Conservation (phyloP, 2,888 invertebrate genomes). For the Nomada ruficornis region DNA sequence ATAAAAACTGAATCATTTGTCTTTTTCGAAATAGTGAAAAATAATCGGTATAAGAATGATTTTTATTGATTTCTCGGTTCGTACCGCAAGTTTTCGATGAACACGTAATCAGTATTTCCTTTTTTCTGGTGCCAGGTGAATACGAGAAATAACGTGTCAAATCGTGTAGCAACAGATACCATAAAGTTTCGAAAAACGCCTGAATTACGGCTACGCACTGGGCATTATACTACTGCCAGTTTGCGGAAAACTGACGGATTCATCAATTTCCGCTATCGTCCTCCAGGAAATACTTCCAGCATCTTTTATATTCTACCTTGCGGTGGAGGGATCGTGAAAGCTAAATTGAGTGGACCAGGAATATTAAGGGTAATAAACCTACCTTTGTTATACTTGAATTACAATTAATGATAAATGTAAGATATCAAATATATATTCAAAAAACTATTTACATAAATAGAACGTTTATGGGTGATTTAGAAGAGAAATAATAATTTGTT, state of each 20-base stretch:
- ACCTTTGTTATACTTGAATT: not conserved
- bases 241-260: slow-evolving; percentile 80
- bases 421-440: not conserved
- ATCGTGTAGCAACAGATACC: slow-evolving; percentile 77
- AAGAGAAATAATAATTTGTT: too few relatives aligned
- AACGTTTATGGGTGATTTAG: too few relatives aligned
- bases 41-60: too few relatives aligned
- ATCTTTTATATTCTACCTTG: slow-evolving; percentile 81
- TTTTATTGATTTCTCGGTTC: too few relatives aligned
- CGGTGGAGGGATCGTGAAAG: slow-evolving; percentile 79
- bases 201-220: slow-evolving; percentile 77
- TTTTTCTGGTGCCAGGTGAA: slow-evolving; percentile 74
- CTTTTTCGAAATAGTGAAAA: too few relatives aligned
- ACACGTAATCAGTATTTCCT: not conserved
- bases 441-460: too few relatives aligned
- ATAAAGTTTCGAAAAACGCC: slow-evolving; percentile 79
- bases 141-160: slow-evolving; percentile 80
- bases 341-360: slow-evolving; percentile 79
- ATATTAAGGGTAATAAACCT: slow-evolving; percentile 74
- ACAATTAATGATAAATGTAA: not conserved
- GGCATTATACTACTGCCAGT: slow-evolving; percentile 76
- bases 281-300: slow-evolving; percentile 79
- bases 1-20: too few relatives aligned
- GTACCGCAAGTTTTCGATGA: too few relatives aligned
- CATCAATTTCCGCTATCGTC: slow-evolving; percentile 81